Percentiles rank a stretch among this genome's conserved stretches.
Evolutionary conservation across 2,888 invertebrate genomes (phyloP).

Genomic region (Tinea trinotella): DNA sequence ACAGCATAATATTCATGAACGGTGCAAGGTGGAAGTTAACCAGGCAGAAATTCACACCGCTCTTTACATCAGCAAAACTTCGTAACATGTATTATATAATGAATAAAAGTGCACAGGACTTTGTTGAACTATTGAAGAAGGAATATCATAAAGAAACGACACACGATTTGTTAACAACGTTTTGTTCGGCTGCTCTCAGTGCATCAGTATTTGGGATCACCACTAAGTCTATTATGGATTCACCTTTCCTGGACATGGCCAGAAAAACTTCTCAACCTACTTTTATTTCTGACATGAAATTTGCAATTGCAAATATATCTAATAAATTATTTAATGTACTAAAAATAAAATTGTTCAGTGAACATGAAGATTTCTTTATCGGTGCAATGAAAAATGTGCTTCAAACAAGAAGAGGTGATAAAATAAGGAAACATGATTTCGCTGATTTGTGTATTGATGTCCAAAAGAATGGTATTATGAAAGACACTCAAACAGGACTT

Average conservation of each 20-base stretch:
- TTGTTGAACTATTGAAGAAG: slow-evolving; percentile 27
- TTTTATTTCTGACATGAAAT: slow-evolving; percentile 27
- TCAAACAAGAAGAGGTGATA: slow-evolving; percentile 30
- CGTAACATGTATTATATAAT: slow-evolving; percentile 49
- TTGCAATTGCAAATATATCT: slow-evolving; percentile 28
- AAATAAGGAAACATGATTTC: slow-evolving; percentile 36
- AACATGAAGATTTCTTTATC: slow-evolving; percentile 43
- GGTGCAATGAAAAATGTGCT: slow-evolving; percentile 41
- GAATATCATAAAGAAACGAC: slow-evolving; percentile 30
- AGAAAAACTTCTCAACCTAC: slow-evolving; percentile 33
- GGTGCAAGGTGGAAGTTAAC: slow-evolving; percentile 46
- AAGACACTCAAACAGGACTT: slow-evolving; percentile 36
- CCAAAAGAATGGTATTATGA: slow-evolving; percentile 39
- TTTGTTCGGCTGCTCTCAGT: slow-evolving; percentile 39
- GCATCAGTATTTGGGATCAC: slow-evolving; percentile 51
- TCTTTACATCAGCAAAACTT: slow-evolving; percentile 46
- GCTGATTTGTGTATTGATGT: slow-evolving; percentile 44
- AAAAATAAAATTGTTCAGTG: slow-evolving; percentile 38
- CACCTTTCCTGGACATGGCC: slow-evolving; percentile 39
- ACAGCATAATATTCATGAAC: slow-evolving; percentile 36
- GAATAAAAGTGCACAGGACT: slow-evolving; percentile 42
- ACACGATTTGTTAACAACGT: slow-evolving; percentile 31
- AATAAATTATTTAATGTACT: slow-evolving; percentile 35
- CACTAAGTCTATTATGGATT: slow-evolving; percentile 38
- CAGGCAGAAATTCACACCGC: slow-evolving; percentile 44